Evolutionary conservation across 2,888 invertebrate genomes (phyloP).

Genomic region (Nephrotoma appendiculata): DNA sequence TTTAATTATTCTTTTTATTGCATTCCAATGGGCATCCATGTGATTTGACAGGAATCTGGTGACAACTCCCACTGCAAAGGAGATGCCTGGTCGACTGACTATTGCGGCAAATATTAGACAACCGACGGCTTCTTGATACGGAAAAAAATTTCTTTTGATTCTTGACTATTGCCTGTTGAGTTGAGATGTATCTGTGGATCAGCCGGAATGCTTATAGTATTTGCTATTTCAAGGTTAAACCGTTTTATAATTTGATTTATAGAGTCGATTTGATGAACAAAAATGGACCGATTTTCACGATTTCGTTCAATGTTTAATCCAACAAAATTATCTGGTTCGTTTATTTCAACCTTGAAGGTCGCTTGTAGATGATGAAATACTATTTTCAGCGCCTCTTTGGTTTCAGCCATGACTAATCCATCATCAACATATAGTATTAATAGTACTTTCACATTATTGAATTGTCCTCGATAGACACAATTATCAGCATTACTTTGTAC

Average conservation of each 20-base stretch:
- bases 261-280: slow-evolving; percentile 8
- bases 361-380: no score
- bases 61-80: slow-evolving; percentile 14
- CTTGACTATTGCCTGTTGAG: neutral
- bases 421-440: slow-evolving; percentile 5
- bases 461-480: slow-evolving; percentile 5
- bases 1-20: neutral
- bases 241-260: no score
- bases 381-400: neutral
- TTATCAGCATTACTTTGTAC: neutral
- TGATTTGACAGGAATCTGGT: slow-evolving; percentile 11
- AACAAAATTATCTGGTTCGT: neutral
- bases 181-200: no score
- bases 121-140: slow-evolving; percentile 15
- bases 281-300: slow-evolving; percentile 1
- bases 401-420: neutral
- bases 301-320: neutral
- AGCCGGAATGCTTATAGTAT: no score
- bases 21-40: neutral
- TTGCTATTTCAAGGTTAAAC: slow-evolving; percentile 7
- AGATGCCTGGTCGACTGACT: slow-evolving; percentile 16
- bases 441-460: neutral
- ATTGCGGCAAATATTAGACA: slow-evolving; percentile 14
- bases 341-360: neutral
- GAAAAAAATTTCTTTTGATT: neutral